Evolutionary conservation across 2,797 vertebrate genomes (phyloP).

Genomic region (Chlorospingus flavigularis): DNA sequence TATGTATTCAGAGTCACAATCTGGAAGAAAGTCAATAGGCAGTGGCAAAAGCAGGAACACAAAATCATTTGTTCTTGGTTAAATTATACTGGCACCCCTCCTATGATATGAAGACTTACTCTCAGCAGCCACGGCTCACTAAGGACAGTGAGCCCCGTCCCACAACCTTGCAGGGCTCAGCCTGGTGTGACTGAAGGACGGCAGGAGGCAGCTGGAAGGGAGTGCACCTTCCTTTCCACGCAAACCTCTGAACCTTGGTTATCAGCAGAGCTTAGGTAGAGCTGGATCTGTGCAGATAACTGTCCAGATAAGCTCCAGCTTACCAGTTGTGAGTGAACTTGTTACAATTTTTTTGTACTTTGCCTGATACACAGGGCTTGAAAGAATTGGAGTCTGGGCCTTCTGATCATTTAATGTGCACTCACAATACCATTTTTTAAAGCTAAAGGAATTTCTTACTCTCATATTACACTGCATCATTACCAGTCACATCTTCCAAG

Average conservation of each 20-base stretch:
- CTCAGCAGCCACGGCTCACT: accelerated
- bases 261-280: not conserved
- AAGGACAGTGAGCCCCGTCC: not conserved
- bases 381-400: not conserved
- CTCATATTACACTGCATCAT: constrained; percentile 13
- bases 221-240: not conserved
- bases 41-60: not conserved
- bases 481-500: not conserved
- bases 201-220: not conserved
- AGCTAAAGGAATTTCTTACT: not conserved
- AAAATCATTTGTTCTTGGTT: not conserved
- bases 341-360: not conserved
- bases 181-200: not conserved
- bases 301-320: not conserved
- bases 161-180: not conserved
- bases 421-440: not conserved
- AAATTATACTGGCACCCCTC: not conserved
- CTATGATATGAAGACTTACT: not conserved
- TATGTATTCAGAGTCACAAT: not conserved
- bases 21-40: not conserved
- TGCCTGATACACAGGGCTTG: not conserved
- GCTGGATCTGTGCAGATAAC: not conserved
- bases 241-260: not conserved
- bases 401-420: not conserved
- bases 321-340: not conserved